Evolutionary conservation across 2,797 vertebrate genomes (phyloP).

Genomic region (Aphelocoma californica): DNA sequence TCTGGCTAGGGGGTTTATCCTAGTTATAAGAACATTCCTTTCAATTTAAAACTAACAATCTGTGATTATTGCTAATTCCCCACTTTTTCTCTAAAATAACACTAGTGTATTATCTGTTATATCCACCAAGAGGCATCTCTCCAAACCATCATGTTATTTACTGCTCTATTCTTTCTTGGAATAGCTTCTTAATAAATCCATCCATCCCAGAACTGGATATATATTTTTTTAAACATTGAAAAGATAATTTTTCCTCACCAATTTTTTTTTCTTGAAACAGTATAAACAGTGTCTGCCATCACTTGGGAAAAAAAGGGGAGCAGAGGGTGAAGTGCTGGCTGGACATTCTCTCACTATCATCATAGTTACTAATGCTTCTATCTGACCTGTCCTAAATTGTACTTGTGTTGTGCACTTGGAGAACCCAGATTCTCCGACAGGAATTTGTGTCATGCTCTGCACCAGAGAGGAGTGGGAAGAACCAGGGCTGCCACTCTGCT

Average conservation of each 20-base stretch:
- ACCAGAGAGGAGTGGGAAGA: not conserved
- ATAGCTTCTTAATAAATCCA: not conserved
- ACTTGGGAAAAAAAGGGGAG: not conserved
- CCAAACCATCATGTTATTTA: not conserved
- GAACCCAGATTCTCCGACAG: not conserved
- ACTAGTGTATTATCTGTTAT: not conserved
- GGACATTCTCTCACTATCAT: rapidly evolving
- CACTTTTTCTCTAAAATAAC: not conserved
- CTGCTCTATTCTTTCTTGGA: not conserved
- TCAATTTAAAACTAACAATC: not conserved
- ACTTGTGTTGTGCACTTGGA: not conserved
- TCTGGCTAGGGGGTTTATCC: not conserved
- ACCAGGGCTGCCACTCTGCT: not conserved
- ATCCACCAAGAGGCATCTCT: not conserved
- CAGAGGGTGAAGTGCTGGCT: not conserved
- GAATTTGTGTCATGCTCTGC: not conserved
- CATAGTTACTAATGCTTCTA: not conserved
- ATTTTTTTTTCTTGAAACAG: not conserved
- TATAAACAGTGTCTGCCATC: not conserved
- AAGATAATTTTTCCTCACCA: not conserved
- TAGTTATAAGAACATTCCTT: not conserved
- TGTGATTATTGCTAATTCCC: not conserved
- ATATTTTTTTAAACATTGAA: not conserved
- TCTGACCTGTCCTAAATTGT: not conserved
- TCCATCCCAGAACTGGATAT: not conserved